These are phyloP conservation scores for Agrenia bidenticulata DNA, from an alignment of 2,888 invertebrate genomes.

Conservation along the genomic window DNA sequence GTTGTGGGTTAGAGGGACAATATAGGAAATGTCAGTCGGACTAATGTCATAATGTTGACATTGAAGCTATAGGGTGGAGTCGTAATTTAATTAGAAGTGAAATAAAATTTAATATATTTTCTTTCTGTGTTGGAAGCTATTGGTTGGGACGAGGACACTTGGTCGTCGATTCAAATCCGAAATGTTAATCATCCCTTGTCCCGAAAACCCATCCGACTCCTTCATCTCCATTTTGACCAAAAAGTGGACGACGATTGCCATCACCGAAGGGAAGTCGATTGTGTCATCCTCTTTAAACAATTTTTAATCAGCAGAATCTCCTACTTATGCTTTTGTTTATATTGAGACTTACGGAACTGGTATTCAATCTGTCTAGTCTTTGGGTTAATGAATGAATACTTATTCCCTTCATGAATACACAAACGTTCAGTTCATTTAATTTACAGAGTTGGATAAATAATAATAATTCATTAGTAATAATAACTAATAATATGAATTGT, in stretches of 20 bases:
- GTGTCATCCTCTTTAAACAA: conserved; percentile 9
- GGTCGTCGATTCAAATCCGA: neutral
- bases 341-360: conserved; percentile 11
- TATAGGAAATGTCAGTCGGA: too few relatives aligned
- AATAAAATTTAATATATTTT: too few relatives aligned
- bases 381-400: conserved; percentile 3
- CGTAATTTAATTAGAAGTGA: too few relatives aligned
- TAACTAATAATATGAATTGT: neutral
- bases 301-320: neutral
- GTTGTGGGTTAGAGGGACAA: too few relatives aligned
- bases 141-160: too few relatives aligned
- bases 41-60: too few relatives aligned
- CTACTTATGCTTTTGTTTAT: neutral
- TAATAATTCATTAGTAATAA: neutral
- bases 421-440: too few relatives aligned
- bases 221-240: conserved; percentile 4
- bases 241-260: conserved; percentile 15
- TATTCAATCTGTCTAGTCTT: conserved; percentile 13
- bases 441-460: neutral
- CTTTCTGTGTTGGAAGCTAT: too few relatives aligned
- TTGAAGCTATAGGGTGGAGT: too few relatives aligned
- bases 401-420: too few relatives aligned
- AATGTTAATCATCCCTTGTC: neutral
- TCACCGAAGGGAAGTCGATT: conserved; percentile 8
- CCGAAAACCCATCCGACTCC: conserved; percentile 12